phyloP scores from a whole-genome alignment of 2,888 invertebrate species.

The Orchesellides sinensis region DNA sequence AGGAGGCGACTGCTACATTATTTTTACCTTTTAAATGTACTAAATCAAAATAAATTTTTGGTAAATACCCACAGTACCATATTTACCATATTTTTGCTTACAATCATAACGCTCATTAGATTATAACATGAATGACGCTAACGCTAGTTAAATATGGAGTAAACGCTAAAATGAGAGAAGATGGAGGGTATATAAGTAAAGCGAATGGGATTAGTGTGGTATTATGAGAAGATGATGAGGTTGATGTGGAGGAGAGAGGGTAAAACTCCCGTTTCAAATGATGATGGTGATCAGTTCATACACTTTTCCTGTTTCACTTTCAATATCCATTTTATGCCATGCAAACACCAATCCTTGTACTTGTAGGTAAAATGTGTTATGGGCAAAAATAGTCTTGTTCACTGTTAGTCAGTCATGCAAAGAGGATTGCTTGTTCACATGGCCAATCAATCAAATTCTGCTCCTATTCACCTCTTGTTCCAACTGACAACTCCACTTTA shows the following conservation, averaged over 20 bases:
- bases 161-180: too few species aligned
- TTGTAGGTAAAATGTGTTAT: too few species aligned
- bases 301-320: neutral
- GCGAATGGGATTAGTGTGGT: conserved; percentile 31
- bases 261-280: neutral
- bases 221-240: conserved; percentile 4
- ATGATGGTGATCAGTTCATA: conserved; percentile 12
- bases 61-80: too few species aligned
- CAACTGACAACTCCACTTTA: conserved; percentile 61
- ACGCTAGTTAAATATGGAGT: neutral
- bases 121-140: too few species aligned
- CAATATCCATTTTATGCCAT: conserved; percentile 34
- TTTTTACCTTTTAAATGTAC: too few species aligned
- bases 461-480: conserved; percentile 65
- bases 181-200: too few species aligned
- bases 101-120: too few species aligned
- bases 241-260: neutral
- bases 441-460: conserved; percentile 75
- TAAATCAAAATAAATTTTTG: too few species aligned
- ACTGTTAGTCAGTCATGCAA: conserved; percentile 51
- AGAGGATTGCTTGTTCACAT: conserved; percentile 74
- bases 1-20: too few species aligned
- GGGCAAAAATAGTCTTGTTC: too few species aligned
- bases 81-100: too few species aligned
- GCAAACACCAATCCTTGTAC: too few species aligned